Evolutionary conservation across 2,888 invertebrate species (phyloP), one percentile per base, ranked within the genome.

Genomic region (Apodemia duryi): DNA sequence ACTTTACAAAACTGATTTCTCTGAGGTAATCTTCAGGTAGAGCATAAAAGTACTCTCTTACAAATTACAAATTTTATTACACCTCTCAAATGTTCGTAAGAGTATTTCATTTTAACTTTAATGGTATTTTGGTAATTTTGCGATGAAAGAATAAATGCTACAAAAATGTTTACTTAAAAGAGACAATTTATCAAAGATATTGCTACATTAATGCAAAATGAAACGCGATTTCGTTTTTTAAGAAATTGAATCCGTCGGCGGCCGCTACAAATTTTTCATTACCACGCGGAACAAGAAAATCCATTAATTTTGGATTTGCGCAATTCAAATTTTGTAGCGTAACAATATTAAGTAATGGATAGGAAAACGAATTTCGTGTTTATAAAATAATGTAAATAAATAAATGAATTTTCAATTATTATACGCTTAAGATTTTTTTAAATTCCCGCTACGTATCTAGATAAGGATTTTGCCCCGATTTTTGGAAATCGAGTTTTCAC

Each of bases 191-290:
- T 74, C 73, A 74, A 65, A 68, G 73, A 72, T 72, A 72, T 71
- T 69, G 72, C 70, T 69, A 72, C 70, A 67, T 67, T 72, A 74
- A 74, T 70, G 71, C 71, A 70, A 75, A 77, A 76, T 73, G 72
- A 73, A 81, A 78, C 21, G 75, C 76, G 76, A 74, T 72, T 69
- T 72, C 32, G 72, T 75, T 70, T 74, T 76, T 74, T 72, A 72
- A 74, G 73, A 80, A 84, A 86, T 87, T 84, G 80, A 85, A 86
- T 86, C 86, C 80, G 74, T 72, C 74, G 74, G 75, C 70, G 75
- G 75, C 70, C 75, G 78, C 76, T 81, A 86, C 82, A 83, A 79
- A 82, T 84, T 83, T 85, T 86, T 87, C 85, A 86, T 88, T 84
- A 86, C 83, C 78, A 77, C 76, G 73, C 73, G 74, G 68, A 32